Percentiles rank a stretch among this genome's conserved stretches.
Conservation (phyloP, 2,888 invertebrate genomes). For the Rhopalosiphum nymphaeae region DNA sequence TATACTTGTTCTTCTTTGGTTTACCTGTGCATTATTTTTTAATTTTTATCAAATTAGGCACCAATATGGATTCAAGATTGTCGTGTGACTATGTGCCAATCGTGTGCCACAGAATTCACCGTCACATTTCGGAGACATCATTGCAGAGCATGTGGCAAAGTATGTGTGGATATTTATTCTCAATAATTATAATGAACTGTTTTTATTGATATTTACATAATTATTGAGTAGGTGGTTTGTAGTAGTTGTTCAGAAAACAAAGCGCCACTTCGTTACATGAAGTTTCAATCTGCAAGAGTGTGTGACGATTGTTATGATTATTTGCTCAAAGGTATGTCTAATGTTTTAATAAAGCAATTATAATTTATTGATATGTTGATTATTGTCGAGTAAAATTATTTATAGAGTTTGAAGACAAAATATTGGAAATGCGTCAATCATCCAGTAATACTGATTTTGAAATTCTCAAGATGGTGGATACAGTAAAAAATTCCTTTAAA, state of each 20-base stretch:
- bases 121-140: conserved; percentile 78
- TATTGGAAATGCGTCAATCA: conserved; percentile 47
- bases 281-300: conserved; percentile 72
- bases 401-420: conserved; percentile 68
- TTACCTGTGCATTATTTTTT: neutral
- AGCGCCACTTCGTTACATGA: conserved; percentile 73
- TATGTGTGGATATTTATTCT: conserved; percentile 69
- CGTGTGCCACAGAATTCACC: conserved; percentile 76
- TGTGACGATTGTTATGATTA: conserved; percentile 73
- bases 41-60: conserved; percentile 69
- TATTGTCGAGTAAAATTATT: conserved; percentile 9
- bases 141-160: conserved; percentile 78
- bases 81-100: conserved; percentile 77
- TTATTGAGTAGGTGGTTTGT: conserved; percentile 74
- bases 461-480: conserved; percentile 66
- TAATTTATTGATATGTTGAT: neutral
- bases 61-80: conserved; percentile 76
- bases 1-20: neutral
- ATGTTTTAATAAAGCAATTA: neutral
- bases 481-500: conserved; percentile 67
- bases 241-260: conserved; percentile 74
- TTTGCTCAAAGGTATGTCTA: conserved; percentile 70
- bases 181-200: neutral
- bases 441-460: conserved; percentile 67
- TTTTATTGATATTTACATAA: neutral